Evolutionary conservation across 2,113 vertebrate species (phyloP), one percentile per base, ranked within the genome.

Genomic region (Harpagus bidentatus): DNA sequence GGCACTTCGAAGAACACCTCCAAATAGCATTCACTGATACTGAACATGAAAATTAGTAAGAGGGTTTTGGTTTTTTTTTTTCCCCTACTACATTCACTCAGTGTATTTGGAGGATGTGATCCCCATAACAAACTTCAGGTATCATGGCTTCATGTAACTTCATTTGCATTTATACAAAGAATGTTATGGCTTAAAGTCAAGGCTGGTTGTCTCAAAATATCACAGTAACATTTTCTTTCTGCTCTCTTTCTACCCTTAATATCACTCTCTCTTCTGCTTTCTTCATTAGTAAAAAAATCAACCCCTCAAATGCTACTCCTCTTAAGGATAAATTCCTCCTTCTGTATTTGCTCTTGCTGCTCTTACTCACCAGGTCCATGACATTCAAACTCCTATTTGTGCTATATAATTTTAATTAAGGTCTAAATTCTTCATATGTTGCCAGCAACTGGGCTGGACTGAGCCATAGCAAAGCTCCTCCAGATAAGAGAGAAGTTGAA

Each of bases 361-460:
- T 45, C 59, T 91, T 40, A 10, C 50, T 93, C 56, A 15, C 52
- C 11, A 7, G 56, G 43, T 58, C 69, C 2, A 0, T 93, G 85
- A 58, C n/a, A 63, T 38, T 72, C 58, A 82, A 11, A 26, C 47
- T 88, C 38, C 12, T 61, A 2, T 53, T 56, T 53, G 58, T 86
- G 48, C 80, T 70, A 5, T 66, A 18, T 42, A n/a, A 78, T 47
- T 71, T 92, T 59, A 62, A 71, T 74, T 69, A 71, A 82, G 61
- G 50, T 78, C 55, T 89, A 20, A 84, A 78, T 77, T 52, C n/a
- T 74, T 47, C 43, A 8, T 50, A 6, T 63, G 36, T 17, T 85
- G 56, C 70, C 53, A 73, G 89, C 97, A 98, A 6, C 90, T 97
- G 47, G 98, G 16, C 65, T 58, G 88, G 55, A 76, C 29, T 15